Evolutionary conservation across 2,888 invertebrate genomes (phyloP), one percentile per base, ranked within the genome.

Genomic region (Rhagonycha lutea): DNA sequence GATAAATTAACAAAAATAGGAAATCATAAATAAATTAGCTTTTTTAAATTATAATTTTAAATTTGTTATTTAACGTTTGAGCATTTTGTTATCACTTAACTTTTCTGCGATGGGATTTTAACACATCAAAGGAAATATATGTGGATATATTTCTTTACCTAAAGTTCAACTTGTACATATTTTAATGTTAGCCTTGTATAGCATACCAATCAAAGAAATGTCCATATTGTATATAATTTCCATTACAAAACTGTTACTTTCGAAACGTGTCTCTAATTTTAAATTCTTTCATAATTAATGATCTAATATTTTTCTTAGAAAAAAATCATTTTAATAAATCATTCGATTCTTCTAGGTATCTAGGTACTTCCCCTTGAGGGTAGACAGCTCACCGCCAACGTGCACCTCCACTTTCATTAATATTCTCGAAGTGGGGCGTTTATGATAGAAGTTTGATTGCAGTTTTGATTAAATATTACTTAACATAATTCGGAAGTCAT

Each of bases 231-330:
- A 61, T 70, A 70, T 61, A 26, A 23, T 61, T 60, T 70, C 60
- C 71, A 72, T 72, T 72, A 72, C 71, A 72, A 72, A 72, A 68
- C 68, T 61, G 67, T 67, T 47, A 72, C 72, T 72, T 72, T 72
- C 72, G 67, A 72, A 68, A 72, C 68, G 68, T 72, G 68, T 47
- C 14, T 72, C 61, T 67, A 72, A 72, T 72, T 72, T 61, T 18
- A 68, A 68, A 61, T 65, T 65, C 63, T 65, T 65, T 65, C 63
- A 65, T 65, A 23, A 65, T 65, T 65, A 65, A 65, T 65, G 63
- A 65, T 65, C 63, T 65, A 65, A 65, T 65, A 65, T 24, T 65
- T 65, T 65, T 65, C 63, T 26, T 65, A 18, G 63, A n/a, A n/a
- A 47, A 47, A 47, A 47, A 47, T 47, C n/a, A 47, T n/a, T 47